Evolutionary conservation across 2,113 vertebrate genomes (phyloP), one percentile per base, ranked within the genome.

Genomic region (human): DNA sequence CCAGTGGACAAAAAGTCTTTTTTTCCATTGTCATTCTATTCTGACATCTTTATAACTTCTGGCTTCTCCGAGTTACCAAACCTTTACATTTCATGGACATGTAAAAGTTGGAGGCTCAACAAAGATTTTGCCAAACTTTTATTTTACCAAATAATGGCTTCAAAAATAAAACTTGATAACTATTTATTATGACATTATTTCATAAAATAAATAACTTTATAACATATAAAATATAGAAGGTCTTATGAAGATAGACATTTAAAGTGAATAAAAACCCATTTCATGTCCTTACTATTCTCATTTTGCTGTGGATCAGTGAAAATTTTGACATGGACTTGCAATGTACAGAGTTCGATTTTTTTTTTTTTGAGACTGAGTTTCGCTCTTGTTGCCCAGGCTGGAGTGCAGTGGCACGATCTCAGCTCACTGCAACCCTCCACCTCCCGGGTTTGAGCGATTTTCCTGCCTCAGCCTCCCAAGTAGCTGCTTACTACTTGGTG

Each of bases 151-250:
- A 89, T 35, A 61, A 80, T 23, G 27, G 17, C 7, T 89, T 94
- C 40, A 89, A 82, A 93, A 93, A 68, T 88, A 68, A 73, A 90
- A 73, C 75, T 43, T 22, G 55, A 45, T 18, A 73, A 50, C 72
- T 70, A 52, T 55, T 84, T 89, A 78, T 66, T 72, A 89, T 82
- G 7, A 75, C 10, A 55, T 95, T 92, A 87, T 76, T 90, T 93
- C 59, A 80, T 94, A 79, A 70, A 66, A 89, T 48, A 48, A 73
- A 73, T 9, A 10, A 59, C 6, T 59, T 57, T 73, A n/a, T 50
- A 45, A 76, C 30, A 59, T 86, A 23, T 1, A 64, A 89, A 55
- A 79, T 75, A 83, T 5, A 81, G 38, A 90, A 13, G 17, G 9
- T 43, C 48, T 12, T 90, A 68, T 7, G 5, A 66, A 57, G 43